These are phyloP conservation scores for Takifugu bimaculatus DNA, from an alignment of 2,113 vertebrate genomes.

Conservation along the genomic window DNA sequence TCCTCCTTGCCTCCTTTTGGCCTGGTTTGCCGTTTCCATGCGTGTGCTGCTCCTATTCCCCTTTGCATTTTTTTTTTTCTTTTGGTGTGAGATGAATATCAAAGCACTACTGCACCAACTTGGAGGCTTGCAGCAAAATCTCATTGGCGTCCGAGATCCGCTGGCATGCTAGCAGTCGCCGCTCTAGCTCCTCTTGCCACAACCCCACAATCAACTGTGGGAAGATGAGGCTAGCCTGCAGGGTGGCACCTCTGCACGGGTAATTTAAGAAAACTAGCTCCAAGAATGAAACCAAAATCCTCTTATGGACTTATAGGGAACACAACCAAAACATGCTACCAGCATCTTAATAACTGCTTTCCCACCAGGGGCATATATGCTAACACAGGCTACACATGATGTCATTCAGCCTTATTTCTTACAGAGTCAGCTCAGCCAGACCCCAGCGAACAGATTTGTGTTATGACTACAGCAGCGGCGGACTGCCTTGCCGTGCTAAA, in stretches of 20 bases:
- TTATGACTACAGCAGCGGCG: conserved; percentile 56
- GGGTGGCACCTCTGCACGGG: conserved; percentile 46
- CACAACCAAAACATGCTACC: conserved; percentile 35
- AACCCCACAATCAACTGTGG: conserved; percentile 49
- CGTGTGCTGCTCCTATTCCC: conserved; percentile 70
- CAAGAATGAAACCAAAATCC: conserved; percentile 65
- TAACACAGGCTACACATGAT: conserved; percentile 48
- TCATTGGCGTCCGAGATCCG: conserved; percentile 69
- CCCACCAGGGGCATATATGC: conserved; percentile 40
- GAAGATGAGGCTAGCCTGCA: conserved; percentile 44
- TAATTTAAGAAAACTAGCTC: conserved; percentile 59
- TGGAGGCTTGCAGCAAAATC: conserved; percentile 82
- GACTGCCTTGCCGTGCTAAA: conserved; percentile 33
- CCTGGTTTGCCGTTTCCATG: conserved; percentile 74
- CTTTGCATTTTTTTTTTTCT: conserved; percentile 85
- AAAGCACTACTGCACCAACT: conserved; percentile 80
- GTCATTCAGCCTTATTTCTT: conserved; percentile 43
- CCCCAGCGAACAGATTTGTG: conserved; percentile 35
- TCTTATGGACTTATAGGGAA: conserved; percentile 35
- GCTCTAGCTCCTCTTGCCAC: conserved; percentile 47
- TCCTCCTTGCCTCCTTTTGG: conserved; percentile 51
- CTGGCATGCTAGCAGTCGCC: conserved; percentile 46
- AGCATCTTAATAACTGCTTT: conserved; percentile 56
- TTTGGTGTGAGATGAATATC: conserved; percentile 88
- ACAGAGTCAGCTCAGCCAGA: conserved; percentile 32